phyloP scores from a whole-genome alignment of 1,140 invertebrate species.

The Sweltsa coloradensis region DNA sequence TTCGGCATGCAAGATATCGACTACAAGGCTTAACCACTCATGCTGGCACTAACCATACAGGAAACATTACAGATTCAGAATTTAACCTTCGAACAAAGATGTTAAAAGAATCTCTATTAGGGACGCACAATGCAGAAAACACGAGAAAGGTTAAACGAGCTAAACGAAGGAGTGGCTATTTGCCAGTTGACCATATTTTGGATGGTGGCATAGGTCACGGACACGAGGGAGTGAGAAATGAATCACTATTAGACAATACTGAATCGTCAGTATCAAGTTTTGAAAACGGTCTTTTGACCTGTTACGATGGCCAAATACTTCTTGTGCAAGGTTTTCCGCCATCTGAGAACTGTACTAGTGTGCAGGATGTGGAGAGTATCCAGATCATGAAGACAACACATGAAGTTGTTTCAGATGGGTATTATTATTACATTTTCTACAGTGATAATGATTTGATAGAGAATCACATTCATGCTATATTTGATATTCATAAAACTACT shows the following conservation, averaged over 20 bases:
- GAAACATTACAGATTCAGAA: too few species aligned
- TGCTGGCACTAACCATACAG: too few species aligned
- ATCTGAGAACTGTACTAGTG: constrained; percentile 47
- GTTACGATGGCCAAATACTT: constrained; percentile 58
- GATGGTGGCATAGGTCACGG: constrained; percentile 62
- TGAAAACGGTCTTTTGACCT: constrained; percentile 56
- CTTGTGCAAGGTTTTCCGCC: constrained; percentile 52
- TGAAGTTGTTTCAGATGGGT: constrained; percentile 55
- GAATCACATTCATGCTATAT: constrained; percentile 68
- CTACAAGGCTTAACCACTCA: too few species aligned
- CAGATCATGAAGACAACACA: constrained; percentile 49
- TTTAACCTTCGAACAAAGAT: too few species aligned
- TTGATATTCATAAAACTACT: constrained; percentile 72
- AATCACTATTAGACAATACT: constrained; percentile 26
- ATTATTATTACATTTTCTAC: constrained; percentile 80
- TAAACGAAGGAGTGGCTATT: too few species aligned
- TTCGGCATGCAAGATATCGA: too few species aligned
- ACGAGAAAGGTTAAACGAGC: too few species aligned
- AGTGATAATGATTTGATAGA: constrained; percentile 65
- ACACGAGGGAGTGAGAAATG: constrained; percentile 44
- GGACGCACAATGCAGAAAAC: too few species aligned
- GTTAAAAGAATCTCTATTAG: too few species aligned
- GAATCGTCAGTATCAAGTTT: constrained; percentile 61
- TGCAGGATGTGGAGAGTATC: constrained; percentile 48
- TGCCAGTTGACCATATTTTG: too few species aligned